phyloP scores from a whole-genome alignment of 2,797 vertebrate species.

The Sylvia borin region DNA sequence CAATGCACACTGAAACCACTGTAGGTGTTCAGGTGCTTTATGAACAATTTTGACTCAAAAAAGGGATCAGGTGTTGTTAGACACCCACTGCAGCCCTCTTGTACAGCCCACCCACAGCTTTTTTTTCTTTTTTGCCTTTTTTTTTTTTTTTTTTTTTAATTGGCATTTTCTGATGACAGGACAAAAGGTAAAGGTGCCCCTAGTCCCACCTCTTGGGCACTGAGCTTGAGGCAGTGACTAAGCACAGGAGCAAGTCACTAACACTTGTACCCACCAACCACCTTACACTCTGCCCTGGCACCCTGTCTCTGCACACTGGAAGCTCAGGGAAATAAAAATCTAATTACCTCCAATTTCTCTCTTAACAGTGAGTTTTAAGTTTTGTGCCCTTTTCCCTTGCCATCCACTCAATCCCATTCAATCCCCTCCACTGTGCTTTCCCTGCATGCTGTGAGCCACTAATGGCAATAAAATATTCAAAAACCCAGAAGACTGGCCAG shows the following conservation, averaged over 20 bases:
- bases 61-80: not conserved
- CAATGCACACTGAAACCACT: rapidly evolving
- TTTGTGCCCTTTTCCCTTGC: not conserved
- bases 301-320: not conserved
- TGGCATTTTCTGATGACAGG: not conserved
- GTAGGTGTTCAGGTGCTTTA: not conserved
- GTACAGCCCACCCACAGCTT: not conserved
- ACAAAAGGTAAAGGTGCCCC: not conserved
- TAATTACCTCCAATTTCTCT: not conserved
- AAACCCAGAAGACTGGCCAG: not conserved
- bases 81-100: not conserved
- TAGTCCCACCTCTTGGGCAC: not conserved
- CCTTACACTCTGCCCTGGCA: not conserved
- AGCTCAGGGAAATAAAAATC: not conserved
- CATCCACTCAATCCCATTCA: not conserved
- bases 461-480: not conserved
- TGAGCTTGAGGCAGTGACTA: not conserved
- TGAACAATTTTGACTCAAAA: not conserved
- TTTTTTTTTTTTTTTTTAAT: not conserved
- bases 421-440: rapidly evolving
- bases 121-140: no score
- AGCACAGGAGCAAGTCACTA: not conserved
- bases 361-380: not conserved
- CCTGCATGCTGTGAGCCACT: not conserved
- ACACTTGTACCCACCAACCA: not conserved